phyloP scores from a whole-genome alignment of 2,113 vertebrate genomes.

The Proteles cristata region DNA sequence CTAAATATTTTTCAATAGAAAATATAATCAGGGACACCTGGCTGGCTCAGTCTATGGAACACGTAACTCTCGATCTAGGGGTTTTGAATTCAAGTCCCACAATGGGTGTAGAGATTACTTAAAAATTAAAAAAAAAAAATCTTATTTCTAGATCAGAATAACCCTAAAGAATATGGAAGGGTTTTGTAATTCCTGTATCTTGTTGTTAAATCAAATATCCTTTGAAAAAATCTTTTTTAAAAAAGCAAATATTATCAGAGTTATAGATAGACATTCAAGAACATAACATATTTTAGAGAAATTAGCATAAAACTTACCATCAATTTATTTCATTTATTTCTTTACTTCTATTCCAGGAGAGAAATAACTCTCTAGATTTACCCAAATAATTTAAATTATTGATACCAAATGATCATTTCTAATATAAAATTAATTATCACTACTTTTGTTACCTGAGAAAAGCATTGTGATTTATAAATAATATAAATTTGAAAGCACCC shows the following conservation, averaged over 20 bases:
- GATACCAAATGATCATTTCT: not conserved
- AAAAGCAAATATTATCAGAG: not conserved
- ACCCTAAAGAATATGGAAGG: too few relatives aligned
- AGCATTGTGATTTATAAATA: not conserved
- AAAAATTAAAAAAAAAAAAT: not conserved
- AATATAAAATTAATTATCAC: not conserved
- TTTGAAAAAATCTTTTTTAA: not conserved
- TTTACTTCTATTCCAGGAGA: not conserved
- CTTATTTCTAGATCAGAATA: too few relatives aligned
- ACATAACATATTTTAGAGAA: not conserved
- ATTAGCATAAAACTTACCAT: not conserved
- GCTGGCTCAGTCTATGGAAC: not conserved
- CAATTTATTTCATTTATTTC: not conserved
- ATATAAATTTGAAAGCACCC: not conserved
- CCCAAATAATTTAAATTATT: not conserved
- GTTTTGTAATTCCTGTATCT: too few relatives aligned
- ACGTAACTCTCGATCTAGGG: not conserved
- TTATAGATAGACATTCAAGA: not conserved
- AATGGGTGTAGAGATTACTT: not conserved
- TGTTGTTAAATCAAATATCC: too few relatives aligned
- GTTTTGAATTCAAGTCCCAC: not conserved
- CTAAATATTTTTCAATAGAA: constrained; percentile 9
- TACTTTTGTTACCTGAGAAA: not conserved
- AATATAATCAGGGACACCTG: not conserved
- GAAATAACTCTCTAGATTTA: not conserved